phyloP scores from a whole-genome alignment of 1,140 invertebrate genomes.

The Macrobrachium rosenbergii region DNA sequence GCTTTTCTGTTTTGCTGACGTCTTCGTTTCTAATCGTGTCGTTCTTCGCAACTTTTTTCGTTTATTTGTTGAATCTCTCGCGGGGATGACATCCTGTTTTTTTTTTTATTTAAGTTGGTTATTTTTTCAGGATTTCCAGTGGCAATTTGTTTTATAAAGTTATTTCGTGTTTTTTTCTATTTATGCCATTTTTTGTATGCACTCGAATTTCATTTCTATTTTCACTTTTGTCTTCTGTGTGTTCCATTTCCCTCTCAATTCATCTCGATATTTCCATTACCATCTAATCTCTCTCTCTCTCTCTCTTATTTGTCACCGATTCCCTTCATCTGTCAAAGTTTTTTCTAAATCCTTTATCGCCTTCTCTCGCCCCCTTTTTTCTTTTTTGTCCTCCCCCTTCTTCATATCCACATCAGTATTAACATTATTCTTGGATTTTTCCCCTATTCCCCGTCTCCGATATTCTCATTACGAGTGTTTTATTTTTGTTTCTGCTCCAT shows the following conservation, averaged over 20 bases:
- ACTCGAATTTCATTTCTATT: background rate
- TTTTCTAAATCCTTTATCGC: background rate
- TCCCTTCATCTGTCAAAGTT: background rate
- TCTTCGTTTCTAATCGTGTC: too few relatives aligned
- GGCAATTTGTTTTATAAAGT: background rate
- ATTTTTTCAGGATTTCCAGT: background rate
- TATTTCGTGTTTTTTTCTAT: background rate
- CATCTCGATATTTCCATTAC: background rate
- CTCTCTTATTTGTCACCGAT: background rate
- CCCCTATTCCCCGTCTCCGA: too few relatives aligned
- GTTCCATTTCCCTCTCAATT: background rate
- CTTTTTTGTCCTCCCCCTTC: background rate
- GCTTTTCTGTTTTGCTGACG: too few relatives aligned
- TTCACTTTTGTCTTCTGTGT: background rate
- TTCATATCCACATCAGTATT: background rate
- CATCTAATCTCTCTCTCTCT: constrained; percentile 6
- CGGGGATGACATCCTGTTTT: too few relatives aligned
- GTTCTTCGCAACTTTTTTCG: too few relatives aligned
- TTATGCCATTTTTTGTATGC: background rate
- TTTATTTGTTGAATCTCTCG: too few relatives aligned
- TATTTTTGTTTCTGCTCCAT: too few relatives aligned
- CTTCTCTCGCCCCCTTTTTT: background rate
- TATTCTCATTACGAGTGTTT: too few relatives aligned
- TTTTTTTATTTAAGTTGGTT: background rate
- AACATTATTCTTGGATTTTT: background rate